phyloP scores from a whole-genome alignment of 2,113 vertebrate genomes.

The Stegastes partitus region DNA sequence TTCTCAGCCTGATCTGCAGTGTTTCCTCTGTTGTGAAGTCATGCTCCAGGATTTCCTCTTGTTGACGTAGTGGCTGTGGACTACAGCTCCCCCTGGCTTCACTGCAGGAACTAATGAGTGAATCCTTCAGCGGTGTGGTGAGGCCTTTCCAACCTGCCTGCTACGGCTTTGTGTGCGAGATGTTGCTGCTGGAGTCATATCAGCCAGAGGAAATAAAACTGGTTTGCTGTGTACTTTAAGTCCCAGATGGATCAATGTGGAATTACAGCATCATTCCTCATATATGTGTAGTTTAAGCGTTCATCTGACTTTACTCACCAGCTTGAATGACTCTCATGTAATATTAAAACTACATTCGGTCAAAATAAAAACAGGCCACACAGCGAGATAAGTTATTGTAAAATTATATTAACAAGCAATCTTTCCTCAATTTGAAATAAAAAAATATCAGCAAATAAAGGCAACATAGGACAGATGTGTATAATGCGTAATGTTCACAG shows the following conservation, averaged over 20 bases:
- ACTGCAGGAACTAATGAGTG: neutral
- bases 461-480: slow-evolving; percentile 85
- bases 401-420: slow-evolving; percentile 92
- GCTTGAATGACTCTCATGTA: neutral
- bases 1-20: slow-evolving; percentile 6
- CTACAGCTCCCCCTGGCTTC: slow-evolving; percentile 37
- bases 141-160: slow-evolving; percentile 12
- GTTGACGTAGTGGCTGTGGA: slow-evolving; percentile 7
- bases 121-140: slow-evolving; percentile 31
- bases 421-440: slow-evolving; percentile 87
- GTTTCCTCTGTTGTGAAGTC: slow-evolving; percentile 18
- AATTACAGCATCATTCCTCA: no score
- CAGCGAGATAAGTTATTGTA: slow-evolving; percentile 91
- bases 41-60: slow-evolving; percentile 60
- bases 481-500: slow-evolving; percentile 80
- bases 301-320: neutral
- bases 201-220: no score
- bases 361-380: slow-evolving; percentile 60
- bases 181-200: no score
- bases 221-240: no score
- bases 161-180: no score
- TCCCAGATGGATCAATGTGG: no score
- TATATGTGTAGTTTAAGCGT: neutral
- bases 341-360: no score
- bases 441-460: slow-evolving; percentile 87